These are phyloP conservation scores for Phrynocephalus guinanensis DNA, from an alignment of 2,797 vertebrate species.

Conservation along the genomic window DNA sequence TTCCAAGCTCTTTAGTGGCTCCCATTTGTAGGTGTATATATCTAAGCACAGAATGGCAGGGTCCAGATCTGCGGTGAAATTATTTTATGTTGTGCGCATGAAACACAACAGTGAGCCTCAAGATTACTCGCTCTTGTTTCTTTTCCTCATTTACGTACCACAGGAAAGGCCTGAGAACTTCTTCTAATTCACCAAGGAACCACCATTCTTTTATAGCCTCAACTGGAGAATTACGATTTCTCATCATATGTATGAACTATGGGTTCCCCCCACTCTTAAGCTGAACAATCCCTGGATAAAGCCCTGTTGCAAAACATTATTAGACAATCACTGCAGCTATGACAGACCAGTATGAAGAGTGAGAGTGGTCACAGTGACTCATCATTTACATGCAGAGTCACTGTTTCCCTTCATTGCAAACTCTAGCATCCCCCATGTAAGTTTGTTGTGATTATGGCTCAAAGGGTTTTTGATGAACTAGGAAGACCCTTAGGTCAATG, in stretches of 20 bases:
- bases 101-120: background rate
- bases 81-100: background rate
- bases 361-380: background rate
- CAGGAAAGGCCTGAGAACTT: background rate
- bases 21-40: background rate
- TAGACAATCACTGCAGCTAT: background rate
- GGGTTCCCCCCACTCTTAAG: no score
- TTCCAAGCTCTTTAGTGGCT: background rate
- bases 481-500: background rate
- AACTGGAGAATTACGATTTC: background rate
- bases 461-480: background rate
- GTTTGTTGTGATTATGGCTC: background rate
- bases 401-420: background rate
- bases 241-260: background rate
- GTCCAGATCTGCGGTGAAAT: background rate
- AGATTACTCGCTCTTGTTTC: no score
- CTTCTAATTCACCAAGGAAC: background rate
- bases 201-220: background rate
- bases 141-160: background rate
- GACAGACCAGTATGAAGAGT: background rate
- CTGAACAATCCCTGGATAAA: fast-evolving
- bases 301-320: background rate
- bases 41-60: background rate
- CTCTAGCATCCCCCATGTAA: background rate
- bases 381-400: background rate